Conservation (phyloP, 2,797 vertebrate genomes). For the Gouania willdenowi region DNA sequence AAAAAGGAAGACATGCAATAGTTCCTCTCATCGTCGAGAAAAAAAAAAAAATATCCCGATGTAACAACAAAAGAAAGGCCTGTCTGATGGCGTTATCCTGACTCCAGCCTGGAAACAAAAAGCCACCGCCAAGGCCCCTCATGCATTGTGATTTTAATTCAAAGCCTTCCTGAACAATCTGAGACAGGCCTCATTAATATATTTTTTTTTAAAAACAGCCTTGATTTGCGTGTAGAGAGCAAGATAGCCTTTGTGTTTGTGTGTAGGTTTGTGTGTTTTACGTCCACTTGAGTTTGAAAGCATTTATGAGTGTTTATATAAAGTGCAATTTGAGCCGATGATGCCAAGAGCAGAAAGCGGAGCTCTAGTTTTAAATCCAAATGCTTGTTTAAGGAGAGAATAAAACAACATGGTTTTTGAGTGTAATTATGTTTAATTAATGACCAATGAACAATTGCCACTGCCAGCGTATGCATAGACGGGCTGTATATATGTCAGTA, state of each 20-base stretch:
- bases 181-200: constrained; percentile 65
- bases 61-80: no score
- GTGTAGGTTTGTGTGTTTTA: constrained; percentile 9
- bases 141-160: constrained; percentile 59
- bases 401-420: constrained; percentile 67
- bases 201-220: no score
- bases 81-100: no score
- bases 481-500: neutral
- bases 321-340: constrained; percentile 44
- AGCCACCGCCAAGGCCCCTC: constrained; percentile 28
- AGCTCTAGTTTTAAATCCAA: constrained; percentile 64
- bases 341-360: constrained; percentile 41
- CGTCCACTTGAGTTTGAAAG: constrained; percentile 22
- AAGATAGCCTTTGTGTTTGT: constrained; percentile 7
- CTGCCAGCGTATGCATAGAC: constrained; percentile 20
- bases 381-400: constrained; percentile 56
- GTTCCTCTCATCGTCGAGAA: no score
- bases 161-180: constrained; percentile 59
- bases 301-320: constrained; percentile 71
- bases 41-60: no score
- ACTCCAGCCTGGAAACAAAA: constrained; percentile 6
- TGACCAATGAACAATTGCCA: constrained; percentile 43
- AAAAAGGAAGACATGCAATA: no score
- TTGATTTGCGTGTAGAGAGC: constrained; percentile 36
- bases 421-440: constrained; percentile 71